phyloP scores from a whole-genome alignment of 1,140 invertebrate genomes.

The Magallana gigas region DNA sequence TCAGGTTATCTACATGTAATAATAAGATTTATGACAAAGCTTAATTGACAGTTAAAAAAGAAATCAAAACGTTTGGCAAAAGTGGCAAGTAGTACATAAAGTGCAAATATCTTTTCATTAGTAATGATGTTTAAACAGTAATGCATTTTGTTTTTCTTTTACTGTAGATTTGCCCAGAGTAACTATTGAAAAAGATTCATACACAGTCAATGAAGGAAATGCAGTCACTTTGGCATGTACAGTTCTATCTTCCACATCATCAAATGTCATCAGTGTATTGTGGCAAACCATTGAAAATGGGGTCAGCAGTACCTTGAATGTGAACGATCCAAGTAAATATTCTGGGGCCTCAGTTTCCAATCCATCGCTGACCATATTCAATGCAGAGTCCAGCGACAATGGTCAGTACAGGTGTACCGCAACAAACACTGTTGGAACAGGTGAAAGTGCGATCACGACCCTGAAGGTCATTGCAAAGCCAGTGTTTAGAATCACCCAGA shows the following conservation, averaged over 20 bases:
- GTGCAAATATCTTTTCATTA: no score
- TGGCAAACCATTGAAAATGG: slow-evolving; percentile 47
- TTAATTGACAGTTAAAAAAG: no score
- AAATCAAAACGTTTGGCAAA: no score
- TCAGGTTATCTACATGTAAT: not conserved
- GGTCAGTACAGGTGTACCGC: slow-evolving; percentile 45
- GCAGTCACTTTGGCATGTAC: slow-evolving; percentile 46
- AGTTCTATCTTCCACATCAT: slow-evolving; percentile 24
- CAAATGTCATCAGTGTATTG: not conserved
- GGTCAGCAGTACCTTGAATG: not conserved
- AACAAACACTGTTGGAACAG: slow-evolving; percentile 48
- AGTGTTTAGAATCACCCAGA: not conserved
- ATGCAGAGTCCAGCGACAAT: slow-evolving; percentile 26
- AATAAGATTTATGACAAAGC: not conserved
- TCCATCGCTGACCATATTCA: slow-evolving; percentile 48
- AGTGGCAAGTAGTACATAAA: no score
- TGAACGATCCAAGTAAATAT: slow-evolving; percentile 40
- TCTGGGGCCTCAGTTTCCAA: slow-evolving; percentile 8
- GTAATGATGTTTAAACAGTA: no score
- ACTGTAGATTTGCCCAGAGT: slow-evolving; percentile 40
- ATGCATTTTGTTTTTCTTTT: not conserved
- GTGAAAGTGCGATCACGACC: slow-evolving; percentile 40
- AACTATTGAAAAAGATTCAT: slow-evolving; percentile 33
- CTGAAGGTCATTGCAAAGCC: slow-evolving; percentile 26
- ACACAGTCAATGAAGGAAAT: slow-evolving; percentile 38